phyloP scores from a whole-genome alignment of 2,113 vertebrate genomes.

The Dipodomys merriami region DNA sequence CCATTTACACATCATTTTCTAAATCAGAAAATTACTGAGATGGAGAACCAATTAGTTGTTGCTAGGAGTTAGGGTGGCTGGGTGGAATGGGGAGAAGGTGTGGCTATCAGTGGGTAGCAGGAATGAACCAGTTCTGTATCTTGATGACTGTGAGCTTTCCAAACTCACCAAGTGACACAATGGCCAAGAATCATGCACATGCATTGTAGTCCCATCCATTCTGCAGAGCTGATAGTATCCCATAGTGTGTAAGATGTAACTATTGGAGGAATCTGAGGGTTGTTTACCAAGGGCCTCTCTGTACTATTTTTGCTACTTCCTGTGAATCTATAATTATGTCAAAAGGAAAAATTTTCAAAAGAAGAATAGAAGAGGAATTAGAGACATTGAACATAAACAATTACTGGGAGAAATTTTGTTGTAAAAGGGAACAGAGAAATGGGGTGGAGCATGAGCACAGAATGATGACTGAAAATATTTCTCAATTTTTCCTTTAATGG shows the following conservation, averaged over 20 bases:
- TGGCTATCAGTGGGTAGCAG: background rate
- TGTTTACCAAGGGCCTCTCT: constrained; percentile 40
- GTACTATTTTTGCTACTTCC: constrained; percentile 48
- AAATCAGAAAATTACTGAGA: constrained; percentile 57
- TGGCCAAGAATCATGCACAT: background rate
- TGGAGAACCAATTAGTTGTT: constrained; percentile 40
- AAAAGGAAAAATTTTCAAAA: constrained; percentile 13
- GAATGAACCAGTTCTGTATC: background rate
- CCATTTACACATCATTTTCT: constrained; percentile 40
- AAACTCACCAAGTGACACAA: background rate
- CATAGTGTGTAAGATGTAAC: background rate
- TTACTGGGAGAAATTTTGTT: constrained; percentile 19
- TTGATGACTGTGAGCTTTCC: background rate
- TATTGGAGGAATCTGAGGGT: background rate
- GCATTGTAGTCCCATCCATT: background rate
- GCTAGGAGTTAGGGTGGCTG: constrained; percentile 2
- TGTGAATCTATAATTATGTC: constrained; percentile 49
- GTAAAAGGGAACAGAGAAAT: constrained; percentile 19
- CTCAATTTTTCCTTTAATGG: background rate
- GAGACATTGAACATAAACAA: background rate
- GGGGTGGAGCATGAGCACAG: background rate
- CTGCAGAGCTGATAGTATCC: constrained; percentile 4
- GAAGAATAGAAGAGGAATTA: constrained; percentile 24
- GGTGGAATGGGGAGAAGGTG: background rate
- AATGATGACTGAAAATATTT: constrained; percentile 2